phyloP scores from a whole-genome alignment of 35 echinoderm and acorn worm genomes.

The Diadema setosum region DNA sequence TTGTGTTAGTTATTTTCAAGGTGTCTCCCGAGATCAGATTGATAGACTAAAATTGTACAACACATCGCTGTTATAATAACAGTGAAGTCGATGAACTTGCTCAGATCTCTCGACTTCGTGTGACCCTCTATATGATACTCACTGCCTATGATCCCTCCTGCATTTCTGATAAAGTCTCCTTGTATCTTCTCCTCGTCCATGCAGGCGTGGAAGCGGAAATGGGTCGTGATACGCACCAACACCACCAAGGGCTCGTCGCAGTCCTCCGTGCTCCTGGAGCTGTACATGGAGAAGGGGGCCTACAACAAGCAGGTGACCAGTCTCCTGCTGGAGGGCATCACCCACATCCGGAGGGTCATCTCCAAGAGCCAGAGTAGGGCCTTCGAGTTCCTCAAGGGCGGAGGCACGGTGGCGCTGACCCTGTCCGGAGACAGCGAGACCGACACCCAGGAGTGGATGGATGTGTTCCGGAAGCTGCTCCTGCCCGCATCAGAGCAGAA shows the following conservation, averaged over 20 bases:
- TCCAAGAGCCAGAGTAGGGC: conserved; percentile 64
- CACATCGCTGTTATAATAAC: too few relatives aligned
- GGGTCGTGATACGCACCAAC: conserved; percentile 70
- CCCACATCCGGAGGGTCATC: conserved; percentile 32
- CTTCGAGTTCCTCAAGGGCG: conserved; percentile 56
- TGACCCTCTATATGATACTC: too few relatives aligned
- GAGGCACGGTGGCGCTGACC: conserved; percentile 10
- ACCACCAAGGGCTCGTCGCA: conserved; percentile 27
- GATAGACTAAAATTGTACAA: too few relatives aligned
- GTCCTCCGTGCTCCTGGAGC: conserved; percentile 60
- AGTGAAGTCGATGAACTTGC: too few relatives aligned
- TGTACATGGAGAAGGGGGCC: conserved; percentile 82
- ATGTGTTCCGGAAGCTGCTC: conserved; percentile 46
- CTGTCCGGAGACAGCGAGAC: conserved; percentile 68
- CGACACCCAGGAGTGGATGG: conserved; percentile 78
- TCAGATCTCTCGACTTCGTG: too few relatives aligned
- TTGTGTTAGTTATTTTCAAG: too few relatives aligned
- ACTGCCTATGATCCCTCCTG: neutral
- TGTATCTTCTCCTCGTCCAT: neutral
- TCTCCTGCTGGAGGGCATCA: conserved; percentile 68
- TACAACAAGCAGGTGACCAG: conserved; percentile 80
- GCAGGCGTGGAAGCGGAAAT: conserved; percentile 90
- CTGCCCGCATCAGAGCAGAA: conserved; percentile 46
- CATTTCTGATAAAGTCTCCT: neutral
- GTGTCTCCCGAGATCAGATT: too few relatives aligned